phyloP scores from a whole-genome alignment of 2,888 invertebrate genomes.

The Dermolepida albohirtum region DNA sequence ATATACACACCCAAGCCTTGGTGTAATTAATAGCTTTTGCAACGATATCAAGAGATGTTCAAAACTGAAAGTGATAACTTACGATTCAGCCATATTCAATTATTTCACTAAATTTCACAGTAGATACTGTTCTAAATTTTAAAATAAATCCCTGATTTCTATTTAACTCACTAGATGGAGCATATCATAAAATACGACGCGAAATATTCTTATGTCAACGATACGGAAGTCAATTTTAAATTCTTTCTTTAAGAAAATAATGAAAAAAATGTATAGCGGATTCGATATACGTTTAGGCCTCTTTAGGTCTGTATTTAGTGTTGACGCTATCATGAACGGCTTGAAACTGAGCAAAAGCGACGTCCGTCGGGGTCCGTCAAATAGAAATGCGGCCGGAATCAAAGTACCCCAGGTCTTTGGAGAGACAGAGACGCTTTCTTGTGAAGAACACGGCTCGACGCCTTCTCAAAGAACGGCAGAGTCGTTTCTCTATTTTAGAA shows the following conservation, averaged over 20 bases:
- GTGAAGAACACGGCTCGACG: conserved; percentile 45
- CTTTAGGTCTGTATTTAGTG: conserved; percentile 35
- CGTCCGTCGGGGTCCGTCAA: conserved; percentile 47
- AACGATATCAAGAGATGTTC: too few relatives aligned
- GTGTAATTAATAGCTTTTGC: too few relatives aligned
- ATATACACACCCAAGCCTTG: too few relatives aligned
- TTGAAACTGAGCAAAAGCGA: conserved; percentile 49
- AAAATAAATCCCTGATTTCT: neutral
- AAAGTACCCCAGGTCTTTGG: conserved; percentile 52
- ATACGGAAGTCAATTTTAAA: conserved; percentile 30
- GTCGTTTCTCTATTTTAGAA: conserved; percentile 27
- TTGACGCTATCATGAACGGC: conserved; percentile 44
- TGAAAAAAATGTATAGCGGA: conserved; percentile 13
- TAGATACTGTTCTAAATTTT: conserved; percentile 1
- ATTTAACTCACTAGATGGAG: conserved; percentile 17
- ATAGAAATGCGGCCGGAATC: conserved; percentile 47
- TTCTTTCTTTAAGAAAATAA: conserved; percentile 33
- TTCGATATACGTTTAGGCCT: conserved; percentile 1
- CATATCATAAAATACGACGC: neutral
- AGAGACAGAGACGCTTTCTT: conserved; percentile 50
- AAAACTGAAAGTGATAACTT: conserved; percentile 14
- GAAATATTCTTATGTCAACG: conserved; percentile 23
- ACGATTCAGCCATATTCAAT: conserved; percentile 6
- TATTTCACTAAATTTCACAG: conserved; percentile 14
- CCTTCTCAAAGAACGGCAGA: conserved; percentile 43